Evolutionary conservation across 23 tunicate genomes (phyloP).

Genomic region (Ascidia mentula): DNA sequence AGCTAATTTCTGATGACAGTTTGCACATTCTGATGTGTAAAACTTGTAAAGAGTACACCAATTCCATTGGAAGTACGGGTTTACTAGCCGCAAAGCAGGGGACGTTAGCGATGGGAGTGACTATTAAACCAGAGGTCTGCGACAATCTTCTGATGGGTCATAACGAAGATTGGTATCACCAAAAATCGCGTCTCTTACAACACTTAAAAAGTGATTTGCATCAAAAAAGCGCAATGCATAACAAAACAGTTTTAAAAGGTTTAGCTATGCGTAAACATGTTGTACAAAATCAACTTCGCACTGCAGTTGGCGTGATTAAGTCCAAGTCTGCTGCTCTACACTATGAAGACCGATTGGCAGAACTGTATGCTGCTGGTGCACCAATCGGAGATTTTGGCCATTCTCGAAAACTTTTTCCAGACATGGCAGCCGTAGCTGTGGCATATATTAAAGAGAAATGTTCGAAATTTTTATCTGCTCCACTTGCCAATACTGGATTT

Average conservation of each 20-base stretch:
- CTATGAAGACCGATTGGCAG: neutral
- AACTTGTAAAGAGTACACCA: too few species aligned
- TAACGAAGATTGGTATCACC: too few species aligned
- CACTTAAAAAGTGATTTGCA: neutral
- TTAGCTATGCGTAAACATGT: neutral
- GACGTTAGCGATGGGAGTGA: too few species aligned
- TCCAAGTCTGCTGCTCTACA: slow-evolving; percentile 6
- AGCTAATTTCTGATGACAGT: too few species aligned
- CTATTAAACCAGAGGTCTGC: too few species aligned
- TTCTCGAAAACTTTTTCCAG: slow-evolving; percentile 16
- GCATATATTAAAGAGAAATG: slow-evolving; percentile 9
- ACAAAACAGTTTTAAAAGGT: neutral
- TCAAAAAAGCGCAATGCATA: neutral
- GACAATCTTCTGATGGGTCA: too few species aligned
- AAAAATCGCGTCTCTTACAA: too few species aligned
- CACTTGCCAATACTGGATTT: slow-evolving; percentile 12
- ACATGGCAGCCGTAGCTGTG: slow-evolving; percentile 14
- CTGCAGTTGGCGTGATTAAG: slow-evolving; percentile 8
- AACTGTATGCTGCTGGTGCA: slow-evolving; percentile 7
- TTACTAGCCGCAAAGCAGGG: too few species aligned
- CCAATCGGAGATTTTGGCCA: too few species aligned
- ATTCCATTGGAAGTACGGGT: too few species aligned
- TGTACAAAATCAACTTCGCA: neutral
- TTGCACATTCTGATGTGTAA: too few species aligned
- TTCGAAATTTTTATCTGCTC: neutral